Conservation (phyloP, 2,888 invertebrate species). For the Alloscopus bannaensis region DNA sequence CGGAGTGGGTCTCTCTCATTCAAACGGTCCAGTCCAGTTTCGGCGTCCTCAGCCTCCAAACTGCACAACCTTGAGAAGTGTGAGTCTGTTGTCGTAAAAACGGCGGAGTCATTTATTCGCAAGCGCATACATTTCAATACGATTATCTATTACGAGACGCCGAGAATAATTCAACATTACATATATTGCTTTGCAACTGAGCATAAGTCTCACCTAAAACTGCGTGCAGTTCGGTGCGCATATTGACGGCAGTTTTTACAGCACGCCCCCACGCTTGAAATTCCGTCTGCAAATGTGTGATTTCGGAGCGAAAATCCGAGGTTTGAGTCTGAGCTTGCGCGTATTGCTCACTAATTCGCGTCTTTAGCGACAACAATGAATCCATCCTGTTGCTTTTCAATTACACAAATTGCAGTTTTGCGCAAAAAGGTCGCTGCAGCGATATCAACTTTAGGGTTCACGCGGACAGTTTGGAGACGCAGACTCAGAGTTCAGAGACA, state of each 20-base stretch:
- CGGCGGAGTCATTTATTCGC: neutral
- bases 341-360: no score
- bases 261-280: neutral
- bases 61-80: neutral
- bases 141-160: no score
- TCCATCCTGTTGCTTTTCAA: no score
- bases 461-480: no score
- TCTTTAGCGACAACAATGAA: no score
- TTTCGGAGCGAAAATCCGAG: neutral
- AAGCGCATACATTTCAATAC: no score
- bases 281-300: neutral
- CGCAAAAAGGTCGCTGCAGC: no score
- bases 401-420: no score
- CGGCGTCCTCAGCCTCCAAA: conserved; percentile 14
- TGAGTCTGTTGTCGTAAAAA: neutral
- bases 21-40: conserved; percentile 16
- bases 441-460: no score
- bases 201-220: conserved; percentile 12
- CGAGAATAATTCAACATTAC: no score
- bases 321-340: neutral
- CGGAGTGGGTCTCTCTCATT: conserved; percentile 22
- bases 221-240: neutral
- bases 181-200: no score
- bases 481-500: no score
- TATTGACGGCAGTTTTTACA: conserved; percentile 13